Evolutionary conservation across 2,797 vertebrate genomes (phyloP).

Genomic region (Rhincodon typus): DNA sequence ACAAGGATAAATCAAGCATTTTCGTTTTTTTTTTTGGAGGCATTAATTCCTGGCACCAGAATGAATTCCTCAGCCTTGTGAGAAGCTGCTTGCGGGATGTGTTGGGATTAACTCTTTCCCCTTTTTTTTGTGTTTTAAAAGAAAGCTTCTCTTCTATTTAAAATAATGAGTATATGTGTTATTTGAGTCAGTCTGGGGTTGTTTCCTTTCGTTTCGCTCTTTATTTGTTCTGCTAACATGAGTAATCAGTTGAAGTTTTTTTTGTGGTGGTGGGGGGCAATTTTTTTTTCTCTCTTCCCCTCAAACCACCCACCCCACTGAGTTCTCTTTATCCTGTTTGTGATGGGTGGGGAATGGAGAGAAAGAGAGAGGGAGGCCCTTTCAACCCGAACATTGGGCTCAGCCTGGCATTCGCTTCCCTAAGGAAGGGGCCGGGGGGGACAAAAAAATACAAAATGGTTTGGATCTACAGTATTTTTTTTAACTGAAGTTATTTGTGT

Average conservation of each 20-base stretch:
- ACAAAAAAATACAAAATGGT: neutral
- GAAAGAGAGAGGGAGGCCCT: neutral
- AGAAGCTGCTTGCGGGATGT: neutral
- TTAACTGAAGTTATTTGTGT: neutral
- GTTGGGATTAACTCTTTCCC: neutral
- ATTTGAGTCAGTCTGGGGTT: too few relatives aligned
- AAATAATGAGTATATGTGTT: too few relatives aligned
- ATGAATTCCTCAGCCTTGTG: slow-evolving; percentile 23
- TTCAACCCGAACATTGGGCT: neutral
- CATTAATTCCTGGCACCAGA: neutral
- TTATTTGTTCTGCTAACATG: neutral
- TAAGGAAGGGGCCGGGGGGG: neutral
- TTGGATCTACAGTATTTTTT: neutral
- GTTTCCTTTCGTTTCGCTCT: too few relatives aligned
- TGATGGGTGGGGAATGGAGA: neutral
- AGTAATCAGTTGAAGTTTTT: neutral
- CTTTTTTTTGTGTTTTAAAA: neutral
- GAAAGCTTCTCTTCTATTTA: too few relatives aligned
- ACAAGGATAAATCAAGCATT: neutral
- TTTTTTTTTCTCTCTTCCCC: neutral
- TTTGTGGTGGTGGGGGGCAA: too few relatives aligned
- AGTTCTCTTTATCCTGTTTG: slow-evolving; percentile 11
- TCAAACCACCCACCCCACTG: too few relatives aligned
- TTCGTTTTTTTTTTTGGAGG: neutral
- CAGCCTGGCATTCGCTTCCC: neutral